Conservation (phyloP, 1,140 invertebrate genomes). For the Drosophila sturtevanti region DNA sequence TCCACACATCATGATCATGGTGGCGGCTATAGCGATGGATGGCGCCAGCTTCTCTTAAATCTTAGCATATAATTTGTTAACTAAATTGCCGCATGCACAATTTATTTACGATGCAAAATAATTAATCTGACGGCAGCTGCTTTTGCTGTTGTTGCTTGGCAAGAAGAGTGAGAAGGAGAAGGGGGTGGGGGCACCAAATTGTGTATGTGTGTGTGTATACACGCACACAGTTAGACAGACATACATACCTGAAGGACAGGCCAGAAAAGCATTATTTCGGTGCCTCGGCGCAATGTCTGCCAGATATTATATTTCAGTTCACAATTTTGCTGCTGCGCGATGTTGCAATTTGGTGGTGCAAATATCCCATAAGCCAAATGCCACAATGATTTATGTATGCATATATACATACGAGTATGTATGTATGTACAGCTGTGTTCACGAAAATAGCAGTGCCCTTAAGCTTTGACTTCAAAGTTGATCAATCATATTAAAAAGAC, state of each 20-base stretch:
- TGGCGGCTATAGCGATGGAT: not conserved
- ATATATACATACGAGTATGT: too few relatives aligned
- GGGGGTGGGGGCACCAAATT: not conserved
- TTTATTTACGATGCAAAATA: constrained; percentile 57
- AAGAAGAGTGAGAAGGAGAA: not conserved
- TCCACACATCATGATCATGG: constrained; percentile 1
- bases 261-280: constrained; percentile 14
- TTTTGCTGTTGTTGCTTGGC: not conserved
- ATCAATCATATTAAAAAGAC: too few relatives aligned
- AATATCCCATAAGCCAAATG: not conserved
- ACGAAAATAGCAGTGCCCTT: too few relatives aligned
- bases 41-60: constrained; percentile 56
- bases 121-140: constrained; percentile 43
- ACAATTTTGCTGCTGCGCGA: not conserved
- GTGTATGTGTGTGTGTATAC: not conserved
- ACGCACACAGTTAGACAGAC: not conserved
- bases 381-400: not conserved
- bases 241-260: constrained; percentile 43
- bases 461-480: too few relatives aligned
- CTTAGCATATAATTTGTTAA: constrained; percentile 57
- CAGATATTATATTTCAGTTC: constrained; percentile 28
- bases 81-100: constrained; percentile 56
- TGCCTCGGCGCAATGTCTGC: constrained; percentile 21
- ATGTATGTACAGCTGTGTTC: too few relatives aligned
- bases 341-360: not conserved